Percentiles rank a stretch among this genome's conserved stretches.
These are phyloP conservation scores for Cyphomyrus discorhynchus DNA, from an alignment of 2,113 vertebrate genomes.

Conservation along the genomic window DNA sequence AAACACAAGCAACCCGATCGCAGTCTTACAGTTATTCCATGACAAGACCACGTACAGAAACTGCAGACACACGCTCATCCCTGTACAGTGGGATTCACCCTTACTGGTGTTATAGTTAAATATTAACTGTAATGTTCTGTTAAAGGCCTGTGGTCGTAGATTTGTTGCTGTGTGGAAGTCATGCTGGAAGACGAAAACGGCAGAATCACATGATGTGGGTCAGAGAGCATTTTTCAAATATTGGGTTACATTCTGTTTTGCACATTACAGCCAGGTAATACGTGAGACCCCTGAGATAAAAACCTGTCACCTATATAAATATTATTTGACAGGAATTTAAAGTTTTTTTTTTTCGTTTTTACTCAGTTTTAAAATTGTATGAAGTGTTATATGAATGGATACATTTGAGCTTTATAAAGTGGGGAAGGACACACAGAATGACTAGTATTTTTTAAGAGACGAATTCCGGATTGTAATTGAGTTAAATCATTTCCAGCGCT, in stretches of 20 bases:
- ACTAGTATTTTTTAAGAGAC: neutral
- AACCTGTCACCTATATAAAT: neutral
- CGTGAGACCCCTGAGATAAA: neutral
- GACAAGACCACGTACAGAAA: neutral
- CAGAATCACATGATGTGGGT: neutral
- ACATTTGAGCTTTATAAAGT: neutral
- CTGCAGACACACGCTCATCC: neutral
- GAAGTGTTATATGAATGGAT: neutral
- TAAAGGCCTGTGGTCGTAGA: neutral
- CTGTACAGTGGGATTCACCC: neutral
- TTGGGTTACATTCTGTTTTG: neutral
- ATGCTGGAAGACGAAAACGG: neutral
- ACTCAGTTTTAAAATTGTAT: neutral
- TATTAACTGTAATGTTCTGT: neutral
- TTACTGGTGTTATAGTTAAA: neutral
- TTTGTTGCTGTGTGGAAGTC: neutral
- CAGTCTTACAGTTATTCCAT: neutral
- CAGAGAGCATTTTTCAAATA: neutral
- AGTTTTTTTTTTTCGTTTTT: neutral
- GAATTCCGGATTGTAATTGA: neutral
- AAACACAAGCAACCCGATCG: neutral
- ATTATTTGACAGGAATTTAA: neutral
- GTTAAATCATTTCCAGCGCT: neutral
- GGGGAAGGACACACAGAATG: neutral
- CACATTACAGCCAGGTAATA: neutral